A percentile compares a stretch with the other conserved stretches of the same genome.
Evolutionary conservation across 1,140 invertebrate genomes (phyloP).

Genomic region (Aphaenogaster rudis): DNA sequence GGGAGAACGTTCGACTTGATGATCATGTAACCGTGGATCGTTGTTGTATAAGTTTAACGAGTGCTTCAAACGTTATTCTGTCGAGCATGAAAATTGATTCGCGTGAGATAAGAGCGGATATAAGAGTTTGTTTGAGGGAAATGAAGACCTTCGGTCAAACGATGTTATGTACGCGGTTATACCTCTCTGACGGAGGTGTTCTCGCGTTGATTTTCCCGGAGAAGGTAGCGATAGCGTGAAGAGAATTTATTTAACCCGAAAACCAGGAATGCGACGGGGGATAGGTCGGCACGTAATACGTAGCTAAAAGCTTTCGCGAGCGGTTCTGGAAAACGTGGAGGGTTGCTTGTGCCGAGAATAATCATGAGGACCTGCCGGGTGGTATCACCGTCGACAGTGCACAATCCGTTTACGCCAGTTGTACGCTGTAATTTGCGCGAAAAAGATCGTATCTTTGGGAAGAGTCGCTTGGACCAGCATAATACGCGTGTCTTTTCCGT

Average conservation of each 20-base stretch:
- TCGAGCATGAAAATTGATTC: constrained; percentile 14
- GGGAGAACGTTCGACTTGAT: not conserved
- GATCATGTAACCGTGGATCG: not conserved
- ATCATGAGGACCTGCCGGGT: constrained; percentile 25
- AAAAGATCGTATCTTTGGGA: constrained; percentile 27
- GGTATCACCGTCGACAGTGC: constrained; percentile 37
- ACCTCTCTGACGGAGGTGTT: constrained; percentile 52
- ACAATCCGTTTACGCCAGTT: constrained; percentile 34
- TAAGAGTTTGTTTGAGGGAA: not conserved
- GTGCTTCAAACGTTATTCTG: not conserved
- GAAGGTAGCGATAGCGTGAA: not conserved
- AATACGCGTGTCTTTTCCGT: not conserved
- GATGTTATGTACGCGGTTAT: constrained; percentile 11
- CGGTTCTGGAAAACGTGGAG: constrained; percentile 9
- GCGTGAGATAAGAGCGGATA: not conserved
- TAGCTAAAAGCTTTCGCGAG: constrained; percentile 43
- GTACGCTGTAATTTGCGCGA: constrained; percentile 29
- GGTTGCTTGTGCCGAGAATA: constrained; percentile 40
- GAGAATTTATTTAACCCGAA: constrained; percentile 61
- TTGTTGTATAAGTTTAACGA: constrained; percentile 5
- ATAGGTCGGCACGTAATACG: constrained; percentile 16
- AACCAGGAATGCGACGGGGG: not conserved
- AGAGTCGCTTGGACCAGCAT: not conserved
- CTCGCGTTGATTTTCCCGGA: constrained; percentile 47
- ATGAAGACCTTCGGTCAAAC: not conserved